A percentile compares a stretch with the other conserved stretches of the same genome.
phyloP scores from a whole-genome alignment of 92 coral and sea anemone genomes.

The Actinostola sp. region DNA sequence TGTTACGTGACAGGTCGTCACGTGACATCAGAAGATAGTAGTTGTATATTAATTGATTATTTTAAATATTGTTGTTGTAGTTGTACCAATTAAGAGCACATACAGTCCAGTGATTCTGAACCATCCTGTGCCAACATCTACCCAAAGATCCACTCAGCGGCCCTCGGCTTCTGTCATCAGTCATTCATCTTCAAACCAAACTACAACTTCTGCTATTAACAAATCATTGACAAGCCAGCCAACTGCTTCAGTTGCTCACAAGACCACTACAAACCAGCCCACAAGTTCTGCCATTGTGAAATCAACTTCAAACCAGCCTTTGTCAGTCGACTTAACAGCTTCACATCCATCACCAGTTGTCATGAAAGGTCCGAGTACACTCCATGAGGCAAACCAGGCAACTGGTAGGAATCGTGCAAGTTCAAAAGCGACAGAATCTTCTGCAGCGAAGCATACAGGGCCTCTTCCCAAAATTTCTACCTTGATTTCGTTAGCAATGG shows the following conservation, averaged over 20 bases:
- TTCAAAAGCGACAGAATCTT: background rate
- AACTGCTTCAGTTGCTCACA: background rate
- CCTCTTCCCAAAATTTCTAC: constrained; percentile 22
- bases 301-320: too few relatives aligned
- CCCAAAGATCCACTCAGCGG: background rate
- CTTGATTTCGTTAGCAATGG: constrained; percentile 29
- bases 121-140: background rate
- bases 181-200: too few relatives aligned
- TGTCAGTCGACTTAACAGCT: too few relatives aligned
- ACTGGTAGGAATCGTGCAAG: too few relatives aligned
- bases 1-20: too few relatives aligned
- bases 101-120: constrained; percentile 69
- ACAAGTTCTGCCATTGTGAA: too few relatives aligned
- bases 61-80: constrained; percentile 35
- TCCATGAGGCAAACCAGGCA: too few relatives aligned
- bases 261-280: too few relatives aligned
- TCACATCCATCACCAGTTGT: background rate
- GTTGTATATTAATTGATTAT: background rate
- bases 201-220: background rate
- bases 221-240: background rate
- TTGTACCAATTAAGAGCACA: constrained; percentile 81
- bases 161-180: background rate
- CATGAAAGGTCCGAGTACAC: background rate
- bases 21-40: background rate
- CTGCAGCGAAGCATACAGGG: constrained; percentile 12